These are phyloP conservation scores for Sitta carolinensis DNA, from an alignment of 2,797 vertebrate species.

Conservation along the genomic window DNA sequence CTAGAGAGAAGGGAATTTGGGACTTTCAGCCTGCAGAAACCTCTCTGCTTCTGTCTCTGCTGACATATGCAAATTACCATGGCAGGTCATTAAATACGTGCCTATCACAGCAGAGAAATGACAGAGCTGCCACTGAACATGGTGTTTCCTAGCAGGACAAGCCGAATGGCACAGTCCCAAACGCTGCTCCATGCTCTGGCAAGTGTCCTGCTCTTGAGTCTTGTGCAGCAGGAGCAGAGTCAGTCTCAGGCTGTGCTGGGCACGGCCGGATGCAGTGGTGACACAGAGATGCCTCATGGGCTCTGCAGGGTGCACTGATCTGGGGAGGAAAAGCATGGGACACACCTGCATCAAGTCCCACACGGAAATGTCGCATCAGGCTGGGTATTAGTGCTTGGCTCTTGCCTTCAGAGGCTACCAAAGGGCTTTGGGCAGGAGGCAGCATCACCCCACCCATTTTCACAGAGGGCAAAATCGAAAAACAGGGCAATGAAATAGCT, in stretches of 20 bases:
- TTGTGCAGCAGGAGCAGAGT: not conserved
- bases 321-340: not conserved
- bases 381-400: not conserved
- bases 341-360: not conserved
- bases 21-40: not conserved
- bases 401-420: not conserved
- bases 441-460: not conserved
- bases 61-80: not conserved
- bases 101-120: not conserved
- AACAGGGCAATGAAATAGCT: not conserved
- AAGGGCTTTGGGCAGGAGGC: not conserved
- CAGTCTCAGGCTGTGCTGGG: not conserved
- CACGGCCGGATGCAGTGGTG: not conserved
- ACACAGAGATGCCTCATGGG: not conserved
- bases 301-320: not conserved
- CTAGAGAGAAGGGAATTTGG: not conserved
- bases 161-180: not conserved
- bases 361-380: not conserved
- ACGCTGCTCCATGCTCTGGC: not conserved
- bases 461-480: not conserved
- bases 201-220: not conserved
- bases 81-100: not conserved
- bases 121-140: not conserved
- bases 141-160: not conserved
- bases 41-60: not conserved